Percentiles rank a stretch among this genome's conserved stretches.
phyloP scores from a whole-genome alignment of 2,888 invertebrate species.

The Himalopsyche anomala region DNA sequence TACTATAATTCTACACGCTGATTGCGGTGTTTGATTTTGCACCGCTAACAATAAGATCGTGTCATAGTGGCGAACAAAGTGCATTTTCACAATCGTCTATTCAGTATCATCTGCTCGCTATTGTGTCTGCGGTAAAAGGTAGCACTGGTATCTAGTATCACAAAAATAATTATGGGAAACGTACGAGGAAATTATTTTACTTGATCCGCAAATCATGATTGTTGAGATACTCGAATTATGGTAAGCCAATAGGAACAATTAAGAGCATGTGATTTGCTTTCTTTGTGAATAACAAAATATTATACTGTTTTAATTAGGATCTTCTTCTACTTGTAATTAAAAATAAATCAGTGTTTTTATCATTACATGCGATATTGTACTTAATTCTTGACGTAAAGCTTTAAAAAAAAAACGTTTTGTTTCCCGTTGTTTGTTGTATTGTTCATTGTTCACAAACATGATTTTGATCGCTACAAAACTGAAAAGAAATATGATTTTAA shows the following conservation, averaged over 20 bases:
- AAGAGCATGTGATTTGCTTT: too few relatives aligned
- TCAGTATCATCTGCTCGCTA: not conserved
- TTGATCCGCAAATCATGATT: not conserved
- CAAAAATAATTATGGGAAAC: conserved; percentile 6
- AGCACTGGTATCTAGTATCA: not conserved
- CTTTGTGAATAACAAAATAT: too few relatives aligned
- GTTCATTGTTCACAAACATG: too few relatives aligned
- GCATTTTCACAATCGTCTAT: conserved; percentile 26
- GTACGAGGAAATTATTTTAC: not conserved
- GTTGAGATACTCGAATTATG: not conserved
- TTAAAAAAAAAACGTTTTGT: too few relatives aligned
- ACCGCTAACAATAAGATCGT: not conserved
- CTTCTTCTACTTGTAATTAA: too few relatives aligned
- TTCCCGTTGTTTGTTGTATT: too few relatives aligned
- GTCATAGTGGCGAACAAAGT: not conserved
- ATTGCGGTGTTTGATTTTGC: conserved; percentile 6
- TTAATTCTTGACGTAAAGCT: too few relatives aligned
- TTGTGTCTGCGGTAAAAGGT: conserved; percentile 24
- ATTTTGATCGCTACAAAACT: too few relatives aligned
- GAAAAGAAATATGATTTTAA: too few relatives aligned
- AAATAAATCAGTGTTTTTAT: too few relatives aligned
- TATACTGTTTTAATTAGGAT: too few relatives aligned
- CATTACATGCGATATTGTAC: too few relatives aligned
- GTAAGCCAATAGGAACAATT: not conserved
- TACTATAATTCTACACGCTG: not conserved